Evolutionary conservation across 23 tunicate species (phyloP).

Genomic region (Ciona savignyi): DNA sequence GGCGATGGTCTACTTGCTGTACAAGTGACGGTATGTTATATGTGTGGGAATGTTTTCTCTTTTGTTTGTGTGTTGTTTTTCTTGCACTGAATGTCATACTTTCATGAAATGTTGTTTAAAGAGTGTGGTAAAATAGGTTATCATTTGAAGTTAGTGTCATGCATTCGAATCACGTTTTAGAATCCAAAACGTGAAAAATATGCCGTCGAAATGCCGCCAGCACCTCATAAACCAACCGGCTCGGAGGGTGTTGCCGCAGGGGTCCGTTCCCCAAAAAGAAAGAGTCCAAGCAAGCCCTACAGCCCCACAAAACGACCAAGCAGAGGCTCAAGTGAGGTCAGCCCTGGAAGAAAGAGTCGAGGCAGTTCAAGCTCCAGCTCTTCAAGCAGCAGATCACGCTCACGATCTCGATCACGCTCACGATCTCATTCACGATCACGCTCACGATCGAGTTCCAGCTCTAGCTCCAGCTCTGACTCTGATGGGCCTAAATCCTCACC

Average conservation of each 20-base stretch:
- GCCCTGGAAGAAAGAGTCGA: background rate
- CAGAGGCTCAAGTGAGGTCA: background rate
- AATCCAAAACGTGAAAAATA: conserved; percentile 91
- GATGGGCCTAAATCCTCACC: background rate
- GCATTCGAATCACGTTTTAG: conserved; percentile 17
- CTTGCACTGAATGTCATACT: no score
- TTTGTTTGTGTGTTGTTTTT: no score
- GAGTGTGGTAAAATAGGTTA: no score
- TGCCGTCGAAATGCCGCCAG: conserved; percentile 36
- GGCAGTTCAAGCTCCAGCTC: background rate
- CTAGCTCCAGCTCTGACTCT: background rate
- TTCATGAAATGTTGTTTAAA: no score
- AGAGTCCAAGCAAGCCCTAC: background rate
- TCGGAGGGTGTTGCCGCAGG: conserved; percentile 2
- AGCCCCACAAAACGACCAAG: conserved; percentile 14
- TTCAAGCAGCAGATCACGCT: background rate
- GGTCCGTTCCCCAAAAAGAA: conserved; percentile 2
- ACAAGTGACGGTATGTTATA: conserved; percentile 74
- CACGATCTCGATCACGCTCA: no score
- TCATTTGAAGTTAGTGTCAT: background rate
- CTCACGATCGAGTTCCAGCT: background rate
- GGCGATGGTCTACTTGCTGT: conserved; percentile 95
- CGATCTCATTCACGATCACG: background rate
- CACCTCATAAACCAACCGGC: background rate
- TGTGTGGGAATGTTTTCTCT: no score